These are phyloP conservation scores for Octonoba sinensis DNA, from an alignment of 2,888 invertebrate species.

Conservation along the genomic window DNA sequence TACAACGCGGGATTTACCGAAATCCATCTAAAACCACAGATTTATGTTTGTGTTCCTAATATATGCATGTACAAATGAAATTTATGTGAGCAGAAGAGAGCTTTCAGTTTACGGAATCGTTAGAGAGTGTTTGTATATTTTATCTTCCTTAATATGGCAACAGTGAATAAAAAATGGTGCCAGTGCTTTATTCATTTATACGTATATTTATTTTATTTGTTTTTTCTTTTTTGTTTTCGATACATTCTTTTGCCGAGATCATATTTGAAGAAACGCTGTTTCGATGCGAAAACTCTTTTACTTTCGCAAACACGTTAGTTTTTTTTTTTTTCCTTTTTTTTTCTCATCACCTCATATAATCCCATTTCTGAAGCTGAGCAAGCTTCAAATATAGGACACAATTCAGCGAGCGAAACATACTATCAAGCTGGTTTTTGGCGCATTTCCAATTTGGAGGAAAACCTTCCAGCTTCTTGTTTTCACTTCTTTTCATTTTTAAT, in stretches of 20 bases:
- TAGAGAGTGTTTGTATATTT: conserved; percentile 18
- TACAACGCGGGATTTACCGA: conserved; percentile 8
- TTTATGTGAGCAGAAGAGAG: conserved; percentile 28
- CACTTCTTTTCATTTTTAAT: too few species aligned
- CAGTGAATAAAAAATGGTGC: conserved; percentile 4
- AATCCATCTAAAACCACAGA: conserved; percentile 30
- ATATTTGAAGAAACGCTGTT: conserved; percentile 24
- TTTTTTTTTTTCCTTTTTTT: conserved; percentile 20
- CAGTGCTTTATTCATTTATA: too few species aligned
- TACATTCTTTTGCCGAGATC: neutral
- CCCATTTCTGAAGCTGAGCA: conserved; percentile 21
- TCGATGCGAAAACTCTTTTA: conserved; percentile 16
- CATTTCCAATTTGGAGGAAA: conserved; percentile 8
- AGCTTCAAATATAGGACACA: conserved; percentile 11
- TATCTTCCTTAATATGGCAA: conserved; percentile 20
- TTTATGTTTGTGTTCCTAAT: conserved; percentile 4
- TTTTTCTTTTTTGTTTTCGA: conserved; percentile 6
- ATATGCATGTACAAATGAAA: conserved; percentile 27
- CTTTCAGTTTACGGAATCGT: conserved; percentile 30
- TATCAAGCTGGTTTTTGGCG: conserved; percentile 28
- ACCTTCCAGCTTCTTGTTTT: neutral
- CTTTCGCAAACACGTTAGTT: conserved; percentile 13
- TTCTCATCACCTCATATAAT: conserved; percentile 14
- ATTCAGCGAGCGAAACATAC: conserved; percentile 11
- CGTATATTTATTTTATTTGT: too few species aligned